Percentiles rank a stretch among this genome's conserved stretches.
Evolutionary conservation across 2,888 invertebrate species (phyloP).

Genomic region (Herminia tarsipennalis): DNA sequence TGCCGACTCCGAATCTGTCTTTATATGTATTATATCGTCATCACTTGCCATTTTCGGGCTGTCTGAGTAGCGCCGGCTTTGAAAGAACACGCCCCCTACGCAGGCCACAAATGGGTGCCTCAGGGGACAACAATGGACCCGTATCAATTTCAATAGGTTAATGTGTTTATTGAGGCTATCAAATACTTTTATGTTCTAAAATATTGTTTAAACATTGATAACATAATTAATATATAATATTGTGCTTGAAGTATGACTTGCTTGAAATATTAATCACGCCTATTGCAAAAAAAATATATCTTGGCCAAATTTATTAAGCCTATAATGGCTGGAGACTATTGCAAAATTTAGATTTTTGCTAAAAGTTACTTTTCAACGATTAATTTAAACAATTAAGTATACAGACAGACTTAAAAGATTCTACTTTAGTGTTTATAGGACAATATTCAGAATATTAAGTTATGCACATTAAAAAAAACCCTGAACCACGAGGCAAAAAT

Average conservation of each 20-base stretch:
- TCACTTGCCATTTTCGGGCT: slow-evolving; percentile 67
- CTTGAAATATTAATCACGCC: background rate
- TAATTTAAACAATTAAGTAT: too few species aligned
- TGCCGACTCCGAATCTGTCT: slow-evolving; percentile 63
- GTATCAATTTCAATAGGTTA: slow-evolving; percentile 35
- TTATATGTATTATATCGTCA: slow-evolving; percentile 63
- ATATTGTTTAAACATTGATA: background rate
- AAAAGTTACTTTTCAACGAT: too few species aligned
- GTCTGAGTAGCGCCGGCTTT: slow-evolving; percentile 62
- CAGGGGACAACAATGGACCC: slow-evolving; percentile 66
- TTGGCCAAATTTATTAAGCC: too few species aligned
- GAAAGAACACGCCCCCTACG: slow-evolving; percentile 63
- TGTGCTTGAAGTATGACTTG: background rate
- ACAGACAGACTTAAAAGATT: too few species aligned
- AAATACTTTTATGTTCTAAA: slow-evolving; percentile 6
- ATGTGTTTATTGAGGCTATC: slow-evolving; percentile 16
- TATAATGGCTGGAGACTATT: too few species aligned
- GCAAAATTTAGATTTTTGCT: too few species aligned
- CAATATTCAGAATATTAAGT: too few species aligned
- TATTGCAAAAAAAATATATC: too few species aligned
- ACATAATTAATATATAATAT: background rate
- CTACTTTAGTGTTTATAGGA: too few species aligned
- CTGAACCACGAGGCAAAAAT: too few species aligned
- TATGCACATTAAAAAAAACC: too few species aligned
- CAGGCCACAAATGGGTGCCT: slow-evolving; percentile 59